Base-by-base conservation (phyloP, 2,113 vertebrate species). In the Ardeotis arabs region DNA sequence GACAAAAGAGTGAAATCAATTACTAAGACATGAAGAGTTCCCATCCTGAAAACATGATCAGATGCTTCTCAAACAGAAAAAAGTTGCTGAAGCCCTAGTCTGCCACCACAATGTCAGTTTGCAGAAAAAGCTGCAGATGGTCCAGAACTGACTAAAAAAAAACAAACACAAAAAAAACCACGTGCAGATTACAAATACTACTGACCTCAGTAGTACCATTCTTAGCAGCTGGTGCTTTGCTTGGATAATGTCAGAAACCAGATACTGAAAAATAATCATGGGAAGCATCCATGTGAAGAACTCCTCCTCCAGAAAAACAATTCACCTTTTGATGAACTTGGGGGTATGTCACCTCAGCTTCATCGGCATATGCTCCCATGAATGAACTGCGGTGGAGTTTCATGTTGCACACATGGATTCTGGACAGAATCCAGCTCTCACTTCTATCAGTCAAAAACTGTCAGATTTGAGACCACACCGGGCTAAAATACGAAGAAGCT, bases 1-100 rank as follows among this genome's bases (percentile, higher is more conserved):
- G 55, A 68, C 25, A 72, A 69, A 85, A 75, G 33, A 84, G 44
- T 44, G n/a, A 92, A 90, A 96, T 93, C 66, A 84, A 88, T 93
- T 79, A 84, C 45, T 56, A 47, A 75, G 52, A 64, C 31, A 44
- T 1, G 4, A 79, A 55, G 60, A 76, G 39, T 55, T 94, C 59
- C 68, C 67, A 28, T 62, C 22, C 7, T 52, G 37, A 37, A 83
- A 93, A 70, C 25, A 31, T 4, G 8, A 58, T 29, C 25, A 50
- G 27, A 73, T 70, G 52, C 52, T 74, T 81, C 78, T 79, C 60
- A 53, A 63, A 78, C 6, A 58, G 37, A 49, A 17, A 75, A 6
- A 73, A 87, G n/a, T 1, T 35, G 39, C 52, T 44, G 9, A 73
- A 89, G 45, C 20, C 50, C 18, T 17, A 58, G 17, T n/a, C 60